phyloP scores from a whole-genome alignment of 2,797 vertebrate species.

The Premnoplex brunnescens region DNA sequence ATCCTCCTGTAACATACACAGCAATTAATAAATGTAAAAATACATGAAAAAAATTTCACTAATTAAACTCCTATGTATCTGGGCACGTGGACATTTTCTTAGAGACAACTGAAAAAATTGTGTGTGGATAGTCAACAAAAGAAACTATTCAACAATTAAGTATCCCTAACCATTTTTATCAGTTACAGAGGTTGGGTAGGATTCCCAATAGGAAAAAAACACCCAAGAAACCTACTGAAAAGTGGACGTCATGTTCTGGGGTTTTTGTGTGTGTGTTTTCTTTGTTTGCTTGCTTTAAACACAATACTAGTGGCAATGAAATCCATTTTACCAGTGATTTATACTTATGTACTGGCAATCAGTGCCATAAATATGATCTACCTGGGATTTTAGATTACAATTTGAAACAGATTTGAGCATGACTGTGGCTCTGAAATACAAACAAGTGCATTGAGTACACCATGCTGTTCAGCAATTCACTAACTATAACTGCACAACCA shows the following conservation, averaged over 20 bases:
- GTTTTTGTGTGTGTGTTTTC: not conserved
- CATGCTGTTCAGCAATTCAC: not conserved
- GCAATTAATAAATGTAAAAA: not conserved
- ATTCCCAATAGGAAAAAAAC: not conserved
- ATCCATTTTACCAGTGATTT: not conserved
- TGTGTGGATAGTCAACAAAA: not conserved
- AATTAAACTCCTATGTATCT: not conserved
- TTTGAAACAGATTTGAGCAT: not conserved
- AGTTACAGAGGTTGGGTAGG: not conserved
- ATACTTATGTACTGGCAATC: not conserved
- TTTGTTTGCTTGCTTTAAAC: not conserved
- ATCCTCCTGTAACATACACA: slow-evolving; percentile 85
- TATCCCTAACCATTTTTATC: not conserved
- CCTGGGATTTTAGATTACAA: not conserved
- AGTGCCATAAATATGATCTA: not conserved
- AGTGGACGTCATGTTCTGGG: not conserved
- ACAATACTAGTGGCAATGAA: not conserved
- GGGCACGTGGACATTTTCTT: not conserved
- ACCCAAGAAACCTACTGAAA: not conserved
- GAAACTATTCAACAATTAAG: not conserved
- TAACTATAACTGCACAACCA: not conserved
- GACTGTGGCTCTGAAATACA: not conserved
- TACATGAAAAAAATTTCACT: not conserved
- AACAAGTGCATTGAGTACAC: not conserved
- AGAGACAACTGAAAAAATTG: not conserved